Evolutionary conservation across 2,888 invertebrate genomes (phyloP), one percentile per base, ranked within the genome.

Genomic region (Sialis lutaria): DNA sequence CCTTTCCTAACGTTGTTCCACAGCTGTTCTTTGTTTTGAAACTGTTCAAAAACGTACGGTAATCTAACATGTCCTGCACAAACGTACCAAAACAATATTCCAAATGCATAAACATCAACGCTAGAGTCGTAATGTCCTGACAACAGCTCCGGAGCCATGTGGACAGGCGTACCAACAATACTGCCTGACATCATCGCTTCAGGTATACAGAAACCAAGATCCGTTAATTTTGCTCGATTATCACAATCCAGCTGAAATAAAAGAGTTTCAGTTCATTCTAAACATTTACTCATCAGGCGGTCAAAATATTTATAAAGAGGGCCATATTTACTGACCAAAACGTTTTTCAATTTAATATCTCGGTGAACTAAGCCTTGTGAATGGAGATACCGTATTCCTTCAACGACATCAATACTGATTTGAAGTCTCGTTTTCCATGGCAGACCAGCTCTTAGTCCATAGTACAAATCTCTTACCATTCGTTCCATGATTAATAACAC

Each of bases 101-200:
- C 90, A 60, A 91, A 90, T 1, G 90, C 90, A 59, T 90, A 91
- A 0, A 90, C 83, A 58, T 91, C 90, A 6, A 91, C 89, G 50
- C 79, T 78, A 50, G 79, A 80, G 59, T 87, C 84, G 57, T 90
- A 90, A 51, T 77, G 75, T 0, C 88, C 86, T 9, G 76, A 77
- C 50, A 89, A 72, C 45, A 91, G 69, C 62, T 91, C 90, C 0
- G 91, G 91, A 8, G 90, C 89, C 90, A 91, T 90, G 63, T 91
- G 90, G 49, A 88, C 84, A 0, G 90, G 91, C 4, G 85, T 85
- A 42, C 85, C 89, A 30, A 90, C 90, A 50, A 90, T 79, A 51
- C 87, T 88, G 34, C 89, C 89, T 1, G 85, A 86, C 76, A 91
- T 84, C 74, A 90, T 86, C 1, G 89, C 87, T 60, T 85, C 87